A percentile compares a stretch with the other conserved stretches of the same genome.
Evolutionary conservation across 2,888 invertebrate species (phyloP).

Genomic region (Plagiodera versicolora): DNA sequence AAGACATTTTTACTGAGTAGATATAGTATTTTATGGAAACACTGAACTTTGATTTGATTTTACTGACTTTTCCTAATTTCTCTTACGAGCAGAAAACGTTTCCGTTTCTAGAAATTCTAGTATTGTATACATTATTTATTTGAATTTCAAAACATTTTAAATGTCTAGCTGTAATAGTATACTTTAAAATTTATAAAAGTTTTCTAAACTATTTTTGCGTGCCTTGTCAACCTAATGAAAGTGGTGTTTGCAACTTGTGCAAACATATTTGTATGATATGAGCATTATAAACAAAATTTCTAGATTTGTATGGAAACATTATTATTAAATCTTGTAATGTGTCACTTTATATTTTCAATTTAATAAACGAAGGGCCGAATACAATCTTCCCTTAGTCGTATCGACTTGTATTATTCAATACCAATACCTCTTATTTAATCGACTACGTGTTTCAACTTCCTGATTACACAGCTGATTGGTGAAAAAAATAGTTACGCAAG

Average conservation of each 20-base stretch:
- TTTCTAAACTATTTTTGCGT: constrained; percentile 53
- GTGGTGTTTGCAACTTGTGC: constrained; percentile 43
- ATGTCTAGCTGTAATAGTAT: constrained; percentile 40
- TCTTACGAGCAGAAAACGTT: constrained; percentile 40
- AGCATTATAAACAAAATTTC: constrained; percentile 44
- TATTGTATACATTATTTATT: constrained; percentile 24
- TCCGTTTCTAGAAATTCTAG: constrained; percentile 27
- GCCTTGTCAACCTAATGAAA: constrained; percentile 51
- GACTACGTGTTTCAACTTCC: too few species aligned
- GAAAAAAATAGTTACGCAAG: too few species aligned
- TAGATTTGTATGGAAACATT: constrained; percentile 53
- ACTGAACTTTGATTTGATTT: constrained; percentile 30
- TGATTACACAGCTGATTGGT: too few species aligned
- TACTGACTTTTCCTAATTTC: constrained; percentile 30
- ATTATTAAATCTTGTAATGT: constrained; percentile 42
- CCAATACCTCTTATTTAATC: too few species aligned
- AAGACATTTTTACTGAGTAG: constrained; percentile 10
- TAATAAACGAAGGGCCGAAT: constrained; percentile 52
- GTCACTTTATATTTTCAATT: constrained; percentile 55
- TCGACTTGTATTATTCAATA: constrained; percentile 47
- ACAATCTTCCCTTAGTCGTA: constrained; percentile 53
- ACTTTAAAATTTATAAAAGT: constrained; percentile 40
- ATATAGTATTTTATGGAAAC: constrained; percentile 11
- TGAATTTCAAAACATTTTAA: constrained; percentile 38
- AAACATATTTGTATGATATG: constrained; percentile 40